Evolutionary conservation across 1,140 invertebrate species (phyloP).

Genomic region (Ladona fulva): DNA sequence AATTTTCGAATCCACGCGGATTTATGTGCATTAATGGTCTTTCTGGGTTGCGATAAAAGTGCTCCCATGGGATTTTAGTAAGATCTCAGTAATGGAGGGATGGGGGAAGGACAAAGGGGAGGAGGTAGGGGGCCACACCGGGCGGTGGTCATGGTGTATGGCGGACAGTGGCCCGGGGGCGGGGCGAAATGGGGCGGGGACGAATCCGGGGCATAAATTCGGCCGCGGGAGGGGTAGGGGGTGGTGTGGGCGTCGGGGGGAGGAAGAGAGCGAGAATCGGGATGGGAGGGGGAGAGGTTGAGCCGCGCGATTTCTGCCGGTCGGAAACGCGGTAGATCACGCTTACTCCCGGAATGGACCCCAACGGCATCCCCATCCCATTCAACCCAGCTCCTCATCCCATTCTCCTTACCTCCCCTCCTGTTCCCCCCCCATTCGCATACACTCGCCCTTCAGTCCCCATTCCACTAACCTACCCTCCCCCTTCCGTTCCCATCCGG

Average conservation of each 20-base stretch:
- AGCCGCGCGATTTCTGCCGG: background rate
- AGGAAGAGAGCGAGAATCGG: background rate
- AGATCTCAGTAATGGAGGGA: background rate
- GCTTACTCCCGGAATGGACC: background rate
- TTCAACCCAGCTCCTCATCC: background rate
- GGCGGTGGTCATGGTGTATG: background rate
- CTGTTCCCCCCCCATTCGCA: no score
- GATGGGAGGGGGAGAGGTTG: background rate
- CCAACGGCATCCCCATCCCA: background rate
- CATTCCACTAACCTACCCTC: background rate
- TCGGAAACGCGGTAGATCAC: background rate
- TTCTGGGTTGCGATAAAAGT: slow-evolving; percentile 4
- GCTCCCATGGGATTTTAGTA: background rate
- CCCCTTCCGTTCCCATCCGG: background rate
- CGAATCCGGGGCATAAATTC: background rate
- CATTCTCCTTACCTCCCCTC: background rate
- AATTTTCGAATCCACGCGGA: background rate
- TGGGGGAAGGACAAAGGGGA: background rate
- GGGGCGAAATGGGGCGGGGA: background rate
- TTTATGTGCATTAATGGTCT: background rate
- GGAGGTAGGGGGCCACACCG: background rate
- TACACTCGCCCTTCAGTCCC: background rate
- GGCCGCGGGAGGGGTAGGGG: background rate
- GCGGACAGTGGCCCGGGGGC: background rate
- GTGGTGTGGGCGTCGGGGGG: background rate